Percentiles rank a stretch among this genome's conserved stretches.
Conservation (phyloP, 2,888 invertebrate species). For the Eulithis testata region DNA sequence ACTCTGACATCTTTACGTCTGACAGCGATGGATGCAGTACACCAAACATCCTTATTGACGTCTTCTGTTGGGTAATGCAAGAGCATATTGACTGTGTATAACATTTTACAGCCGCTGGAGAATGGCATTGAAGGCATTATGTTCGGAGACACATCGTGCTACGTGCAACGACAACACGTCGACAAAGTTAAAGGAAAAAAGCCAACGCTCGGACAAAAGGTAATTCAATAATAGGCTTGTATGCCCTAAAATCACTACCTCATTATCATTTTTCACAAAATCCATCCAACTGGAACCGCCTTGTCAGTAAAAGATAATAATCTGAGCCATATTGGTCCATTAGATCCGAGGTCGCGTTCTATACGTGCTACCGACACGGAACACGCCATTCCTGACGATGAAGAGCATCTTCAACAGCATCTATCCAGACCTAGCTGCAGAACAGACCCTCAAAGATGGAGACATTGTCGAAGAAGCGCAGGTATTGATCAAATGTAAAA, state of each 20-base stretch:
- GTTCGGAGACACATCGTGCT: conserved; percentile 75
- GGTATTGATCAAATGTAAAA: conserved; percentile 54
- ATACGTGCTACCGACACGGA: conserved; percentile 88
- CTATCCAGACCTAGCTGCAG: conserved; percentile 59
- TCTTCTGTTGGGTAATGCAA: too few species aligned
- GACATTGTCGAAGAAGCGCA: conserved; percentile 84
- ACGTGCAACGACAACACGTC: conserved; percentile 82
- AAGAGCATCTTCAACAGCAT: conserved; percentile 66
- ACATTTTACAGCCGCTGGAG: conserved; percentile 67
- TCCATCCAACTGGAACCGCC: too few species aligned
- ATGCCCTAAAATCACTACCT: too few species aligned
- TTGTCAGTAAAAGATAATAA: too few species aligned
- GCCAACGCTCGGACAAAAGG: conserved; percentile 74
- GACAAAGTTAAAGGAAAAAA: conserved; percentile 69
- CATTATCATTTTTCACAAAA: too few species aligned
- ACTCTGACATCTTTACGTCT: too few species aligned
- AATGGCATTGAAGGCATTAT: conserved; percentile 83
- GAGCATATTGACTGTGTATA: too few species aligned
- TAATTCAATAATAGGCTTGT: conserved; percentile 47
- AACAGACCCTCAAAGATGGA: conserved; percentile 78
- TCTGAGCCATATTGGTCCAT: background rate
- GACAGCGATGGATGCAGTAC: too few species aligned
- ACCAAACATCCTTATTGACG: too few species aligned
- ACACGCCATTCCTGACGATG: conserved; percentile 87
- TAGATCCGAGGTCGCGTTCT: conserved; percentile 85